A percentile compares a stretch with the other conserved stretches of the same genome.
phyloP scores from a whole-genome alignment of 2,888 invertebrate genomes.

The Stramonita haemastoma region DNA sequence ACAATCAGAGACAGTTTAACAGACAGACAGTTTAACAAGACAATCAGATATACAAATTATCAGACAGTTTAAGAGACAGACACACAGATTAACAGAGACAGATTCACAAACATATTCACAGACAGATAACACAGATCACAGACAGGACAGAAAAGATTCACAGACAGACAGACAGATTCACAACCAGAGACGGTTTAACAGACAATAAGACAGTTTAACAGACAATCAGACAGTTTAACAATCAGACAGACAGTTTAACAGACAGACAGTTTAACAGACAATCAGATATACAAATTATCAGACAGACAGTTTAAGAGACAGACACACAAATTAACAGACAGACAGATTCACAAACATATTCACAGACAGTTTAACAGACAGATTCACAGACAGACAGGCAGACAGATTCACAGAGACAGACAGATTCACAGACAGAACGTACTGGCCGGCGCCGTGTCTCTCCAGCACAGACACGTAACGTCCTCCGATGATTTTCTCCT shows the following conservation, averaged over 20 bases:
- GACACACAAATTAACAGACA: neutral
- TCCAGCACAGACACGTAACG: constrained; percentile 60
- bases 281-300: neutral
- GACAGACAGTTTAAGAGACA: neutral
- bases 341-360: neutral
- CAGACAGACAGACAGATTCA: neutral
- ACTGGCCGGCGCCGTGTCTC: constrained; percentile 52
- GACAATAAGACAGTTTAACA: neutral
- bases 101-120: neutral
- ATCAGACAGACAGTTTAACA: neutral
- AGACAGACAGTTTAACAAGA: neutral
- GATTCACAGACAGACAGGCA: neutral
- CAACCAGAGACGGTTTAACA: neutral
- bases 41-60: neutral
- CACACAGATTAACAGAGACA: neutral
- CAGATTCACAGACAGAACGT: constrained; percentile 34
- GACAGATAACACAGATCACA: too few species aligned
- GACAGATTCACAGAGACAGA: neutral
- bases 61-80: neutral
- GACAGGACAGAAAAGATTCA: too few species aligned
- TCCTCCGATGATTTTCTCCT: constrained; percentile 69
- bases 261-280: neutral
- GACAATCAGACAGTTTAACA: neutral
- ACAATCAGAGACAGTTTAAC: neutral
- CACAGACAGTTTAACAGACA: neutral